Evolutionary conservation across 2,888 invertebrate genomes (phyloP), one percentile per base, ranked within the genome.

Genomic region (Drosophila kambysellisi): DNA sequence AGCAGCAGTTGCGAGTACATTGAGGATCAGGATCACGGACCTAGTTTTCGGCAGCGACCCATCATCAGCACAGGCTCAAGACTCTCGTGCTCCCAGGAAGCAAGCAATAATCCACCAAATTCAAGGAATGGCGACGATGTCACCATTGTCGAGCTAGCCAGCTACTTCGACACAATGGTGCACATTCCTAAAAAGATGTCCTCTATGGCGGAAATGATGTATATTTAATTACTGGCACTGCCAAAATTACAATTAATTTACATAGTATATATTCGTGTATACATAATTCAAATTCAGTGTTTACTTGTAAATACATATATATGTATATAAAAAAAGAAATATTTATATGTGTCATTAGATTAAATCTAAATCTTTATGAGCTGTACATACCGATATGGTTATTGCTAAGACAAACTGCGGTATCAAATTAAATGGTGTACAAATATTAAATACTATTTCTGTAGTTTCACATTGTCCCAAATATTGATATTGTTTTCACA

Each of bases 181-280:
- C 97, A 98, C 94, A 98, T 99, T 94, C 98, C 98, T 81, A 98
- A 98, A 94, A 98, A 99, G 93, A 99, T 99, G 98, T 98, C 98
- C 56, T 96, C 96, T 68, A 98, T 98, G 98, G 98, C 98, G 70
- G 98, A 98, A 94, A 98, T 98, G 98, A 99, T 98, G 98, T 99
- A 99, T 93, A 98, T 98, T 94, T 97, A 95, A 95, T 50, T 20
- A 33, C 54, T 59, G 59, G 20, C 74, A 35, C 46, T 63, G 56
- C 35, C 46, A 48, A 37, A 15, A n/a, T 57, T 46, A 54, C 29
- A 70, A 12, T 37, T 56, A 43, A 58, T 53, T 51, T 17, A 52
- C 51, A n/a, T 29, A 35, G 39, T 30, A 43, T 46, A 46, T 65
- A 20, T 33, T 48, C 35, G 41, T 43, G 39, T 51, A 56, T 51